A percentile compares a stretch with the other conserved stretches of the same genome.
These are phyloP conservation scores for Drosophila stalkeri DNA, from an alignment of 2,888 invertebrate species.

Conservation along the genomic window DNA sequence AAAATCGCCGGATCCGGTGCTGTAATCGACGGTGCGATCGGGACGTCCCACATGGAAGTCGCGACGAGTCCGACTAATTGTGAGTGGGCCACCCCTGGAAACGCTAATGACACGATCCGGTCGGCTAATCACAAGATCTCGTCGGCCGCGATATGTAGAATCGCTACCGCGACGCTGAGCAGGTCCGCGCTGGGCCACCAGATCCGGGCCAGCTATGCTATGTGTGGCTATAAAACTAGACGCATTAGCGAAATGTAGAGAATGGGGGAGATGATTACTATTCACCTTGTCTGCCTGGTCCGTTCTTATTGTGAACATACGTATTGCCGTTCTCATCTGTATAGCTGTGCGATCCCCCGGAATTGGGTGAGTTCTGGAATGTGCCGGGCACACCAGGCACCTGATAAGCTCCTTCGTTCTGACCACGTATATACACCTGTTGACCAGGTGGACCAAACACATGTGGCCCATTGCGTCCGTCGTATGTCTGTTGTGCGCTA, in stretches of 20 bases:
- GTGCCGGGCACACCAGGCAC: constrained; percentile 61
- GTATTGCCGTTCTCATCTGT: constrained; percentile 53
- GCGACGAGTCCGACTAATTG: constrained; percentile 31
- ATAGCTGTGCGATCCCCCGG: constrained; percentile 39
- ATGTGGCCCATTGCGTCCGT: constrained; percentile 59
- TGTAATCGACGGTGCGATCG: constrained; percentile 48
- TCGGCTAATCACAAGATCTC: constrained; percentile 3
- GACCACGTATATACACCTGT: constrained; percentile 61
- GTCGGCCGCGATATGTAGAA: not conserved
- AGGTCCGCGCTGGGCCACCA: constrained; percentile 30
- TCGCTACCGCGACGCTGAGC: constrained; percentile 10
- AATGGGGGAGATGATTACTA: not conserved
- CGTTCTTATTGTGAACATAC: constrained; percentile 35
- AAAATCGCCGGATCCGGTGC: constrained; percentile 26
- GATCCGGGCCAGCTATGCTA: constrained; percentile 48
- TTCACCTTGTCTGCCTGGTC: constrained; percentile 30
- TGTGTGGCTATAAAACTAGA: constrained; percentile 29
- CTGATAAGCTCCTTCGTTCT: constrained; percentile 56
- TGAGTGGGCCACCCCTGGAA: not conserved
- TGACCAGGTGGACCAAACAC: constrained; percentile 43
- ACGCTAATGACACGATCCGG: constrained; percentile 33
- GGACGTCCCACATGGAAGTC: constrained; percentile 45
- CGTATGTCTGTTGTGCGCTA: constrained; percentile 51
- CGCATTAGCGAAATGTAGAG: not conserved
- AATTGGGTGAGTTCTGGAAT: constrained; percentile 38